These are phyloP conservation scores for Alethe diademata DNA, from an alignment of 2,113 vertebrate species.

Conservation along the genomic window DNA sequence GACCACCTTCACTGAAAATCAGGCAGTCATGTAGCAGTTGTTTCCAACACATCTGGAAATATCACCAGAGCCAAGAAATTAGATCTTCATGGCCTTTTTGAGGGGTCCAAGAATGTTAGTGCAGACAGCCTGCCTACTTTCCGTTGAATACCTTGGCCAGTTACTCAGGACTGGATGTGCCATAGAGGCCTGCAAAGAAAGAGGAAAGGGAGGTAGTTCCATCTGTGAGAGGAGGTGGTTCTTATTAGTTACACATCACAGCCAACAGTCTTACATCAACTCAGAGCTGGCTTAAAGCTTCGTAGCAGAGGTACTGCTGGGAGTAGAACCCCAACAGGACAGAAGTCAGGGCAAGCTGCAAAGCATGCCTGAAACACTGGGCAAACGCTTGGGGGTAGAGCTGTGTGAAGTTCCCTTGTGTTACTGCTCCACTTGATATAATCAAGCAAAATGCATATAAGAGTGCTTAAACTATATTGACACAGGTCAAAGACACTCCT, in stretches of 20 bases:
- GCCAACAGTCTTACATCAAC: background rate
- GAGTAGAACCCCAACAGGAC: background rate
- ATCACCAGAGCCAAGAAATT: conserved; percentile 57
- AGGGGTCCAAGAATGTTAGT: conserved; percentile 59
- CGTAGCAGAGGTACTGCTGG: background rate
- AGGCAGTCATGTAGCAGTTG: background rate
- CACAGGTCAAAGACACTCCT: background rate
- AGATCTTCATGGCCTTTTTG: conserved; percentile 52
- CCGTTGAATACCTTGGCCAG: conserved; percentile 49
- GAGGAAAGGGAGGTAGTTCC: background rate
- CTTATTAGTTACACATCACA: background rate
- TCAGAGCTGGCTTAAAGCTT: background rate
- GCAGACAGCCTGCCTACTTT: conserved; percentile 59
- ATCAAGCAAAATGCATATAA: background rate
- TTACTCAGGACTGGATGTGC: conserved; percentile 50
- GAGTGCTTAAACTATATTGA: background rate
- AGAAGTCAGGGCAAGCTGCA: background rate
- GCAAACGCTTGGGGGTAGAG: background rate
- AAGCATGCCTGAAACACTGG: background rate
- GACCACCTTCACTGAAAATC: background rate
- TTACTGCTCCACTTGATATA: background rate
- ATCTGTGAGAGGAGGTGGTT: background rate
- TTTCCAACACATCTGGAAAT: conserved; percentile 32
- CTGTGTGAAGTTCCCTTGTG: background rate
- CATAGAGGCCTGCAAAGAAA: conserved; percentile 29